These are phyloP conservation scores for Edolisoma coerulescens DNA, from an alignment of 2,113 vertebrate genomes.

Conservation along the genomic window DNA sequence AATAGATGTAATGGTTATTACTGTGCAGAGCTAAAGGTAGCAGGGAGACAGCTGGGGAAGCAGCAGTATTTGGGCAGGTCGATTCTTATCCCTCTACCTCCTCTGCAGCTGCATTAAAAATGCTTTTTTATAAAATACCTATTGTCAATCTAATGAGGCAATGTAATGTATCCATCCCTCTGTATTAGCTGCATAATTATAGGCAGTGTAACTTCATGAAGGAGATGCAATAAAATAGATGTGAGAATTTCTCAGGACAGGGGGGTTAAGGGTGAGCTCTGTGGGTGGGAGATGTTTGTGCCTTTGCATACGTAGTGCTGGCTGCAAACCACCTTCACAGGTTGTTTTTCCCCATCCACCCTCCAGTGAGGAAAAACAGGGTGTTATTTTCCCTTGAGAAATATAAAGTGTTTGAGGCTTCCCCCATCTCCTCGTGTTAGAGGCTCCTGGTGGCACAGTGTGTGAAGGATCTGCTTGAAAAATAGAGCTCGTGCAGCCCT, in stretches of 20 bases:
- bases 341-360: neutral
- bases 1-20: neutral
- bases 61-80: neutral
- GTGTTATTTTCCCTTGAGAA: neutral
- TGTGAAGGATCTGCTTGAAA: neutral
- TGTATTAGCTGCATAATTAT: neutral
- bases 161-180: neutral
- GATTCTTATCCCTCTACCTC: neutral
- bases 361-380: neutral
- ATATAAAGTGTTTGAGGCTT: neutral
- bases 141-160: neutral
- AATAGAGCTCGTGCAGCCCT: neutral
- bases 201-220: neutral
- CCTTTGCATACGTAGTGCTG: neutral
- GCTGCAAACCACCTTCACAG: neutral
- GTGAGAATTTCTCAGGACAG: neutral
- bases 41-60: neutral
- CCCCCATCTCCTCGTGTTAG: rapidly evolving
- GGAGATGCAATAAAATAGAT: neutral
- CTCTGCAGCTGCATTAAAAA: neutral
- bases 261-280: neutral
- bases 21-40: neutral
- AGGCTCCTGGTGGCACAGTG: neutral
- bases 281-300: neutral
- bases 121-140: neutral